Conservation (phyloP, 2,113 vertebrate genomes). For the Xenopus tropicalis region UCB_Xtro_10.0 CM004445.2:116929501-116930000, state of each 20-base stretch:
- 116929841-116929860: constrained; percentile 23
- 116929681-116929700: constrained; percentile 44
- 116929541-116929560: constrained; percentile 31
- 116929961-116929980: no score
- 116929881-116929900: not conserved
- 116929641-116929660: constrained; percentile 40
- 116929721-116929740: constrained; percentile 5
- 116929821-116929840: constrained; percentile 28
- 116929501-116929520: not conserved
- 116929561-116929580: constrained; percentile 34
- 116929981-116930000: no score
- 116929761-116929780: constrained; percentile 33
- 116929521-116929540: constrained; percentile 34
- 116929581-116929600: constrained; percentile 36
- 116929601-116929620: constrained; percentile 23
- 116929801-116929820: constrained; percentile 22
- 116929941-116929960: no score
- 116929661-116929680: constrained; percentile 38
- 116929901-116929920: no score
- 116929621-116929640: constrained; percentile 45
- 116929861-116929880: not conserved
- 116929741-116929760: constrained; percentile 16
- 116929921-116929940: no score
- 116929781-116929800: constrained; percentile 27
- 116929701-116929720: constrained; percentile 31